Percentiles rank a stretch among this genome's conserved stretches.
Evolutionary conservation across 1,140 invertebrate genomes (phyloP).

Genomic region (Lasioglossum albipes): DNA sequence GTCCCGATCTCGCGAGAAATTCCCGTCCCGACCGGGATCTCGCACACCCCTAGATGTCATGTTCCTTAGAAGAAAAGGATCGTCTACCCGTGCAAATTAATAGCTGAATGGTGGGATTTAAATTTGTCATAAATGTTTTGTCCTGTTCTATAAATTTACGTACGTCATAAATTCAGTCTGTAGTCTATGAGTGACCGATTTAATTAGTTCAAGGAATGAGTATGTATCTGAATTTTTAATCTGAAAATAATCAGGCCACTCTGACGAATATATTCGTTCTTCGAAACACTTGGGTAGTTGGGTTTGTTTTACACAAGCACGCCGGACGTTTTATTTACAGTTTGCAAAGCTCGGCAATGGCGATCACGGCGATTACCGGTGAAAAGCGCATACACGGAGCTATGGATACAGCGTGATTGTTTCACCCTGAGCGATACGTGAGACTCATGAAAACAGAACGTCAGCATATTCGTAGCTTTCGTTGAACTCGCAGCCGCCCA

Average conservation of each 20-base stretch:
- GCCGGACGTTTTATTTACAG: conserved; percentile 43
- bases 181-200: too few relatives aligned
- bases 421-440: conserved; percentile 63
- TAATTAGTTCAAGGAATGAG: too few relatives aligned
- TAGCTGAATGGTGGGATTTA: too few relatives aligned
- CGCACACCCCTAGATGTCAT: too few relatives aligned
- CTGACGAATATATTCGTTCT: neutral
- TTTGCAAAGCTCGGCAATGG: conserved; percentile 36
- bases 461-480: conserved; percentile 58
- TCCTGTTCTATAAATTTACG: too few relatives aligned
- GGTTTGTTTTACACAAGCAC: conserved; percentile 11
- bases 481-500: conserved; percentile 56
- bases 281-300: neutral
- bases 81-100: too few relatives aligned
- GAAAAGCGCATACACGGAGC: conserved; percentile 34
- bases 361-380: conserved; percentile 23
- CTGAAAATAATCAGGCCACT: neutral
- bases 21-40: too few relatives aligned
- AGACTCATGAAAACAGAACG: conserved; percentile 67
- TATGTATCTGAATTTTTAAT: neutral
- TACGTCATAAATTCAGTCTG: too few relatives aligned
- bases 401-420: conserved; percentile 30
- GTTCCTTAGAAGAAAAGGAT: too few relatives aligned
- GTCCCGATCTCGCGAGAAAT: too few relatives aligned
- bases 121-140: too few relatives aligned